Evolutionary conservation across 1,140 invertebrate genomes (phyloP), one percentile per base, ranked within the genome.

Genomic region (Caerostris darwini): DNA sequence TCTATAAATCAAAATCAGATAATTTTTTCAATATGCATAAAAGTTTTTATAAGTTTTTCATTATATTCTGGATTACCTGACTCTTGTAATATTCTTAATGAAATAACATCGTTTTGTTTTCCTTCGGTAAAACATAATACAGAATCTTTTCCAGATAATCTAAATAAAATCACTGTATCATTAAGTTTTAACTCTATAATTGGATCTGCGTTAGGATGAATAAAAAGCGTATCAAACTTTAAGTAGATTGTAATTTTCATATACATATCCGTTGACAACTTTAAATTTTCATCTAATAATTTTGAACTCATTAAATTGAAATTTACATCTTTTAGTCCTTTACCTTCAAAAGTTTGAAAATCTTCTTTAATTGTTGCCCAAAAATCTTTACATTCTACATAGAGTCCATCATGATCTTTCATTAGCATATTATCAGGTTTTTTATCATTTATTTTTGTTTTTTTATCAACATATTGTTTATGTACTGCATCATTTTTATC

Each of bases 161-260:
- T 59, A 59, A 7, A 7, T 59, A 12, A 7, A 59, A 59, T 59
- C 12, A 59, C 58, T 59, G 7, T 59, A 7, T 59, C 7, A 59
- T 59, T 59, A 12, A 59, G 58, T 59, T 12, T 59, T 12, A 59
- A 59, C 3, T 69, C 19, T 19, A 7, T 7, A 19, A 19, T 69
- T 7, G 17, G 12, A 14, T 67, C 5, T 67, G 64, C 64, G 5
- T 17, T 67, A 17, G 2, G 10, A 67, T 2, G 12, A 5, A n/a
- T 67, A n/a, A 67, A 34, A 10, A 7, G 10, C 8, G 3, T 7
- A 7, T 71, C 5, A 3, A 34, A 34, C 19, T 71, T 10, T 56
- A 89, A 89, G 53, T 64, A 69, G 3, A 69, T 69, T 14, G 0
- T 89, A 17, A 67, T 67, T n/a, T 54, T 89, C 64, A 89, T 56